phyloP scores from a whole-genome alignment of 2,888 invertebrate species.

The Apodemia hepburni region DNA sequence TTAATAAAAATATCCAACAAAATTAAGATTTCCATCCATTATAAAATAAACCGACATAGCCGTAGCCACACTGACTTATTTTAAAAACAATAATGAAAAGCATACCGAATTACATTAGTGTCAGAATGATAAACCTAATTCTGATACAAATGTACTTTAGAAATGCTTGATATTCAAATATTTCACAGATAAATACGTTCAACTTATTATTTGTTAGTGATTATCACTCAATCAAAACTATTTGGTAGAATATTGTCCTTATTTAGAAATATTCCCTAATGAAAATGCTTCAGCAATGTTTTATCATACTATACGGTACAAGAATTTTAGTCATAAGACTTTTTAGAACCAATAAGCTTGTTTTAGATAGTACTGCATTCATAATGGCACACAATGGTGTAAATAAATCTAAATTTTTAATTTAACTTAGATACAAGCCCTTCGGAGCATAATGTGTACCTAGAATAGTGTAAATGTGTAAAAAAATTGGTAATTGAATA shows the following conservation, averaged over 20 bases:
- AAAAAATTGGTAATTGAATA: background rate
- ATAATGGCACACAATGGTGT: background rate
- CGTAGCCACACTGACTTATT: slow-evolving; percentile 1
- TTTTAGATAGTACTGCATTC: background rate
- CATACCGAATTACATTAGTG: no score
- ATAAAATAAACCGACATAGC: background rate
- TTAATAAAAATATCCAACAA: no score
- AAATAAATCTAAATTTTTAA: background rate
- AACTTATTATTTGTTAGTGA: no score
- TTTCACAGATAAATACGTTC: no score
- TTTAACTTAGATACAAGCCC: background rate
- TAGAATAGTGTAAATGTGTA: background rate
- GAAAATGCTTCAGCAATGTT: background rate
- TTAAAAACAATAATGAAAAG: background rate
- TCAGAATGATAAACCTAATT: no score
- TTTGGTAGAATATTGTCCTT: background rate
- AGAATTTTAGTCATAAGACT: background rate
- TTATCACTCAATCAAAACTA: slow-evolving; percentile 11
- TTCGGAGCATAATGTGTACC: no score
- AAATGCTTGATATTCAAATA: no score
- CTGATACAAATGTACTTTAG: no score
- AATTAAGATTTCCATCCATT: no score
- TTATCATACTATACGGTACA: background rate
- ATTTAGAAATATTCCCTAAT: background rate
- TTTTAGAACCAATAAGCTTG: background rate